Conservation (phyloP, 2,113 vertebrate genomes). For the Bubo bubo region DNA sequence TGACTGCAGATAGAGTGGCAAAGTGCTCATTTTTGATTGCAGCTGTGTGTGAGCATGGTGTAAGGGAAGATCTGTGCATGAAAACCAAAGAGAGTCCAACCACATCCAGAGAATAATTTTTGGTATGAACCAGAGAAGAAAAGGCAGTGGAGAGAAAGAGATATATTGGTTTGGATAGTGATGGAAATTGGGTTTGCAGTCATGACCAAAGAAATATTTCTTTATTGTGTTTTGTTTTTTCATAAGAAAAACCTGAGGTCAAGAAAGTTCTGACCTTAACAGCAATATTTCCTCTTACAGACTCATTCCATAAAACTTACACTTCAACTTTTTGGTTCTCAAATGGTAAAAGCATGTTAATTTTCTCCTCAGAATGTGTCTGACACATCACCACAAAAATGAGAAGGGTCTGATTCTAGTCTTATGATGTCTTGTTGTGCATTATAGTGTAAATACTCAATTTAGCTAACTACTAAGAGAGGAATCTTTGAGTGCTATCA, state of each 20-base stretch:
- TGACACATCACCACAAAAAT: background rate
- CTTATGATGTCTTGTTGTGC: background rate
- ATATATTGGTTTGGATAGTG: background rate
- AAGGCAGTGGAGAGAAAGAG: background rate
- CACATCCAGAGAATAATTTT: background rate
- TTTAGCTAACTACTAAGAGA: background rate
- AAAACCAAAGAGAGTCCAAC: background rate
- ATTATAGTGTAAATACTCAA: background rate
- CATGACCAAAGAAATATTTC: background rate
- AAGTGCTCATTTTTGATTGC: background rate
- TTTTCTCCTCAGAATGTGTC: background rate
- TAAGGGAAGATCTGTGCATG: background rate
- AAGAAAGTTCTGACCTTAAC: background rate
- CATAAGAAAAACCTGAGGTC: background rate
- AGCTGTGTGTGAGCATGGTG: background rate
- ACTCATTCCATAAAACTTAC: background rate
- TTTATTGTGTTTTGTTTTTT: rapidly evolving
- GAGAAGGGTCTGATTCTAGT: background rate
- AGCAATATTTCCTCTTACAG: background rate
- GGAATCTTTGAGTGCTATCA: background rate
- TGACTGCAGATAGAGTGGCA: background rate
- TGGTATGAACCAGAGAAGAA: background rate
- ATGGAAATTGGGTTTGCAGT: background rate
- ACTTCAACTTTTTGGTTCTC: background rate
- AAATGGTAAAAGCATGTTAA: background rate